These are phyloP conservation scores for Ranitomeya variabilis DNA, from an alignment of 2,113 vertebrate species.

Conservation along the genomic window DNA sequence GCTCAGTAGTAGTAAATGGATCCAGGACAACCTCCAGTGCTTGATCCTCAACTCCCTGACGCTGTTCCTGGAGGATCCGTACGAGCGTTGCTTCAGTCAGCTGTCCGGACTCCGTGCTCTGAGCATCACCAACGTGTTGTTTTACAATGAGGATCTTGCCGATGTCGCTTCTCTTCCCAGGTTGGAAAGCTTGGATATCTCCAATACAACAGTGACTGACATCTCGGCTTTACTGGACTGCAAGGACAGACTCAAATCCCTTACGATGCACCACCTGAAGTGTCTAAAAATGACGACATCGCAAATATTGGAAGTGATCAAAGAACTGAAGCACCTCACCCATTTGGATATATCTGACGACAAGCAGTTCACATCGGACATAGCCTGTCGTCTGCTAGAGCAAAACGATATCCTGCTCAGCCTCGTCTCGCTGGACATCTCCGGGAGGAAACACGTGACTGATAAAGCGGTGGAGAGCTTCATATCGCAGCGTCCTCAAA, in stretches of 20 bases:
- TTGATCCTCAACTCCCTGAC: constrained; percentile 92
- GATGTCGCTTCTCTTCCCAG: constrained; percentile 91
- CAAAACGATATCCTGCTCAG: constrained; percentile 87
- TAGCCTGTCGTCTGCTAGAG: constrained; percentile 91
- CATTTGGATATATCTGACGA: constrained; percentile 98
- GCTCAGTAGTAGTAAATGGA: constrained; percentile 89
- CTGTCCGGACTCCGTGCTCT: constrained; percentile 87
- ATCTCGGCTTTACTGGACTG: constrained; percentile 89
- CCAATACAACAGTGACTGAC: constrained; percentile 96
- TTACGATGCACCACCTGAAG: constrained; percentile 97
- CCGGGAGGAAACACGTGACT: constrained; percentile 93
- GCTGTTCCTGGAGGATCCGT: constrained; percentile 92
- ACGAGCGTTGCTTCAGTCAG: constrained; percentile 84
- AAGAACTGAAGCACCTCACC: constrained; percentile 85
- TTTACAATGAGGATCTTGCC: constrained; percentile 92
- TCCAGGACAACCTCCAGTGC: constrained; percentile 90
- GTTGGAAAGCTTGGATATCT: constrained; percentile 95
- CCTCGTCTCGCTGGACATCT: constrained; percentile 92
- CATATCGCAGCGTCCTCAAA: constrained; percentile 88
- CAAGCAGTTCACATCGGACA: constrained; percentile 98
- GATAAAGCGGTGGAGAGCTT: constrained; percentile 90
- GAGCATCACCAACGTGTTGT: constrained; percentile 93
- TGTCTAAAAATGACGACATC: constrained; percentile 97
- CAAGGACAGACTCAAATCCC: constrained; percentile 87
- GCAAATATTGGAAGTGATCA: constrained; percentile 90